Evolutionary conservation across 2,888 invertebrate species (phyloP), one percentile per base, ranked within the genome.

Genomic region (Liposcelis brunnea): DNA sequence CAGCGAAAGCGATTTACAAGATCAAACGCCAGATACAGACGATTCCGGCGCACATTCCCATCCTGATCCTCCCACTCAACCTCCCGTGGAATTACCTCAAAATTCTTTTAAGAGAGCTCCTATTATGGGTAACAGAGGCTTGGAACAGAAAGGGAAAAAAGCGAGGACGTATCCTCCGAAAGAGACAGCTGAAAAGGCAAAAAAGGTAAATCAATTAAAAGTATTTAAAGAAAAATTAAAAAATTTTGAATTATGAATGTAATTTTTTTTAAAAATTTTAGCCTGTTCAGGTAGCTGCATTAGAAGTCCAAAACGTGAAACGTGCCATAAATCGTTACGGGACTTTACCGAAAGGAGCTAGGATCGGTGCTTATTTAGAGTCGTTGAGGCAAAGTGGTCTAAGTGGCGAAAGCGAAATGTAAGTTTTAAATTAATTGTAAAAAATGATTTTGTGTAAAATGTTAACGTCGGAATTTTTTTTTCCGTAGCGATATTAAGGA

Each of bases 361-460:
- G 95, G 52, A 95, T 97, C 55, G 94, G 94, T 26, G 95, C 94
- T 5, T 97, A 90, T 64, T 67, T 97, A 45, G 94, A 95, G 63
- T 93, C 93, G 4, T 70, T 97, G 57, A 75, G 87, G 37, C 84
- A 87, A 59, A 82, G 80, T 58, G 80, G 78, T 42, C 62, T 69
- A 33, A 46, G 26, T 34, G 36, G 44, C 31, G 18, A 42, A 10
- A 35, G 31, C 40, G 40, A 40, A 19, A 21, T 19, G 40, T 40
- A 19, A 40, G 40, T 35, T 35, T 35, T 35, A 26, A 26, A 26
- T 6, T 6, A 26, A 26, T 6, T 6, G 8, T 26, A 26, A 26
- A n/a, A n/a, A n/a, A n/a, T n/a, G 26, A 6, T 26, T 26, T 6
- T 6, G 26, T 6, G 26, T 26, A 26, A 26, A 8, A 6, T 26